These are phyloP conservation scores for Mesorhabditis sp. DNA, from an alignment of 2,888 invertebrate species.

Conservation along the genomic window DNA sequence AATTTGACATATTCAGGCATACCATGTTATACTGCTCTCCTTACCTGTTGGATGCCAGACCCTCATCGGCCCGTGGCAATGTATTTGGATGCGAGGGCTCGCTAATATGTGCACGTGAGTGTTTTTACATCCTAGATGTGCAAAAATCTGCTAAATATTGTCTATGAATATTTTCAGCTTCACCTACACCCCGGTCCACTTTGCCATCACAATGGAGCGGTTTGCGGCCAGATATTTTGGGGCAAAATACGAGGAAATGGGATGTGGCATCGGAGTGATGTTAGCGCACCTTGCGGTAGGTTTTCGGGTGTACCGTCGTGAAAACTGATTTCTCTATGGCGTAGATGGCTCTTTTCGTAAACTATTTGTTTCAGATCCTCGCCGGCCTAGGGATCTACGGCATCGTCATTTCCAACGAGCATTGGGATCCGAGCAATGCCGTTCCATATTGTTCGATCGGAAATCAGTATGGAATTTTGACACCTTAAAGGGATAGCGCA, in stretches of 20 bases:
- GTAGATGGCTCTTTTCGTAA: too few species aligned
- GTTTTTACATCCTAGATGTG: too few species aligned
- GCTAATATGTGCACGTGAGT: neutral
- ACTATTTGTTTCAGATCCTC: neutral
- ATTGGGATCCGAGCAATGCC: neutral
- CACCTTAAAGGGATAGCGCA: too few species aligned
- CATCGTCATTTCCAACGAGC: neutral
- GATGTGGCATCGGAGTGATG: neutral
- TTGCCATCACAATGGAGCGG: neutral
- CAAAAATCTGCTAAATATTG: too few species aligned
- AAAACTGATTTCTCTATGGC: too few species aligned
- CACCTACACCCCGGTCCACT: neutral
- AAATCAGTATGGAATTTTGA: neutral
- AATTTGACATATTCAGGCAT: too few species aligned
- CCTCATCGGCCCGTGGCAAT: neutral
- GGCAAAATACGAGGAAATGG: neutral
- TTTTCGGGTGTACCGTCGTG: too few species aligned
- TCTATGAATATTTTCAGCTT: too few species aligned
- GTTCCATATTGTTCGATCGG: constrained; percentile 5
- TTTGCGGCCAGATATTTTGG: neutral
- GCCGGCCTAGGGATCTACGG: neutral
- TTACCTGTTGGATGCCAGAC: neutral
- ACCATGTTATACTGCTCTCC: neutral
- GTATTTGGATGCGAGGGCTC: neutral
- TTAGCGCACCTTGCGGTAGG: neutral